These are phyloP conservation scores for Chinchilla lanigera DNA, from an alignment of 2,113 vertebrate genomes.

Conservation along the genomic window DNA sequence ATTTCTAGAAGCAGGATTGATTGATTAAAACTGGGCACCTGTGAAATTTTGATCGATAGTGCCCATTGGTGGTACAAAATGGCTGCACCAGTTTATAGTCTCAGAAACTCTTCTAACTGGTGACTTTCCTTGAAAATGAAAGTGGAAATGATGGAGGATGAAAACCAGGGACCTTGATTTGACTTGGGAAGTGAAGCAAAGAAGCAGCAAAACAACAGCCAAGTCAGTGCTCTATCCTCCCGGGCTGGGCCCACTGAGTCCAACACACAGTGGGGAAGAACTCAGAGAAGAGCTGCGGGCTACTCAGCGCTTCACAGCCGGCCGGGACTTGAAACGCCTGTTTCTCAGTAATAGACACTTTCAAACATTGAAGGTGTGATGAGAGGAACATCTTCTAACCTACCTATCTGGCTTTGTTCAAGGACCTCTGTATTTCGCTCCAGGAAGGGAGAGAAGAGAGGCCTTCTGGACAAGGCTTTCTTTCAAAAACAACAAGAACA, in stretches of 20 bases:
- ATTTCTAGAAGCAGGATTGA: background rate
- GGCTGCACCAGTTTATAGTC: background rate
- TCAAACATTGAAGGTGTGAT: background rate
- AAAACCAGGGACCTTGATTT: background rate
- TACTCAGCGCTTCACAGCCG: background rate
- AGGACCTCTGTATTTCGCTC: background rate
- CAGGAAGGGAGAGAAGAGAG: constrained; percentile 33
- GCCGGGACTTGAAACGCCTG: background rate
- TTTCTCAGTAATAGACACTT: constrained; percentile 38
- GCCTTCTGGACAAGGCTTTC: constrained; percentile 43
- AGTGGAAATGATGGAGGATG: background rate
- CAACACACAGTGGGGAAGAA: background rate
- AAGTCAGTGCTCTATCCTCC: background rate
- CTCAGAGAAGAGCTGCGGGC: background rate
- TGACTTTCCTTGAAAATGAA: constrained; percentile 6
- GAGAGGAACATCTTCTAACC: constrained; percentile 5
- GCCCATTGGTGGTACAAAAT: background rate
- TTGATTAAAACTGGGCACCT: background rate
- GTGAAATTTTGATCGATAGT: background rate
- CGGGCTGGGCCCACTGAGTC: background rate
- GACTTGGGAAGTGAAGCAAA: background rate
- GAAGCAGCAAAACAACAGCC: background rate
- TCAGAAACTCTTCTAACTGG: background rate
- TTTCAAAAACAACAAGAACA: constrained; percentile 62
- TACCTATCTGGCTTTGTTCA: constrained; percentile 49